Evolutionary conservation across 2,113 vertebrate species (phyloP), one percentile per base, ranked within the genome.

Genomic region (Hippolais icterina): DNA sequence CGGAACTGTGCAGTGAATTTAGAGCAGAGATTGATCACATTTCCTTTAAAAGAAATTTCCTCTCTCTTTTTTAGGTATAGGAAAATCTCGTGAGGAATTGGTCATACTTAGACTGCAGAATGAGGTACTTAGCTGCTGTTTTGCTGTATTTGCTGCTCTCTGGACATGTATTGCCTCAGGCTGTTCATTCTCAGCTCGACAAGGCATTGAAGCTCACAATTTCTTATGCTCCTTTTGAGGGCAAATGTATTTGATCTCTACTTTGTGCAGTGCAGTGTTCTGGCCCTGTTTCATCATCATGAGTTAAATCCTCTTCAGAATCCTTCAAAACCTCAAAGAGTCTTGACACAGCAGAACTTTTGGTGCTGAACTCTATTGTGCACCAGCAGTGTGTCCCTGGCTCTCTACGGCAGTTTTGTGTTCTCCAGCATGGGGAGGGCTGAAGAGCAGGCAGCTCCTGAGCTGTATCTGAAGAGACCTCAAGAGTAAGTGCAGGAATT

Each of bases 131-230:
- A 69, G 85, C 44, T 47, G 56, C 85, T 81, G 79, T 46, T 90
- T 71, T 80, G 66, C 69, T 83, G 66, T 77, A 31, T 65, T 50
- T 59, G 87, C 87, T 86, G 59, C 82, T 94, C 90, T 86, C 82
- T 77, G 95, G 95, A 88, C 85, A 28, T 92, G 90, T 90, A 44
- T 70, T 70, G 95, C 96, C 96, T 93, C 68, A 28, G 96, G 95
- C 93, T 93, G 72, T 63, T 94, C 87, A 52, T 92, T 93, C 90
- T 63, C 78, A 61, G 77, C 83, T 93, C 35, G 21, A 89, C 33
- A 25, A 87, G 61, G 50, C 78, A 47, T 23, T 86, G 92, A 91
- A 92, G 42, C 82, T 92, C 89, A 57, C 87, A 31, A 41, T 88
- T 96, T 90, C 76, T 92, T 47, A 52, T 47, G 86, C 68, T 86